Conservation (phyloP, 2,888 invertebrate species). For the Rotaria magnacalcarata region DNA sequence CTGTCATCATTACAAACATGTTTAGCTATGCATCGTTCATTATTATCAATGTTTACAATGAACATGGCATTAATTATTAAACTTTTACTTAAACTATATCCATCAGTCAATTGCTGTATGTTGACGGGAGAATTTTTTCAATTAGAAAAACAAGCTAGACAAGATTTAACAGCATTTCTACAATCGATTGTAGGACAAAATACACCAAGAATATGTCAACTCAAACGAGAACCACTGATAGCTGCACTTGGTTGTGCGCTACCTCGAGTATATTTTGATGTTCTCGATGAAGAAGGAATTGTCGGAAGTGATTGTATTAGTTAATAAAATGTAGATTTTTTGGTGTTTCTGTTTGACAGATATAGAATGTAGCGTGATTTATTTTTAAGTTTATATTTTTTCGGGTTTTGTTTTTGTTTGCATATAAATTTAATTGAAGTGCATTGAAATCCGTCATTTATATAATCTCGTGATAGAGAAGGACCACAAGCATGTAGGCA, state of each 20-base stretch:
- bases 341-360: too few relatives aligned
- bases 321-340: neutral
- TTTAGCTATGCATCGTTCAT: neutral
- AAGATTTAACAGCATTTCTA: neutral
- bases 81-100: neutral
- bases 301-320: neutral
- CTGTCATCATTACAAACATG: neutral
- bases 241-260: neutral
- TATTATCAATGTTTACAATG: slow-evolving; percentile 30
- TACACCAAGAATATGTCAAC: neutral
- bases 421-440: too few relatives aligned
- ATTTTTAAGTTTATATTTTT: too few relatives aligned
- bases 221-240: neutral
- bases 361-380: too few relatives aligned
- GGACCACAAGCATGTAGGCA: too few relatives aligned
- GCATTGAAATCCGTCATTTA: too few relatives aligned
- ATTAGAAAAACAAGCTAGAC: neutral
- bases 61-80: slow-evolving; percentile 7
- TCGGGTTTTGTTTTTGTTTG: too few relatives aligned
- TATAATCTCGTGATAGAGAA: too few relatives aligned
- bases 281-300: neutral
- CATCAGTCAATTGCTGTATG: neutral
- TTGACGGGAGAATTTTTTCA: slow-evolving; percentile 28
- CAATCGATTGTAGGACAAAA: neutral
- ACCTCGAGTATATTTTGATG: slow-evolving; percentile 20